Base-by-base conservation (phyloP, 2,113 vertebrate species). In the Tauraco erythrolophus region DNA sequence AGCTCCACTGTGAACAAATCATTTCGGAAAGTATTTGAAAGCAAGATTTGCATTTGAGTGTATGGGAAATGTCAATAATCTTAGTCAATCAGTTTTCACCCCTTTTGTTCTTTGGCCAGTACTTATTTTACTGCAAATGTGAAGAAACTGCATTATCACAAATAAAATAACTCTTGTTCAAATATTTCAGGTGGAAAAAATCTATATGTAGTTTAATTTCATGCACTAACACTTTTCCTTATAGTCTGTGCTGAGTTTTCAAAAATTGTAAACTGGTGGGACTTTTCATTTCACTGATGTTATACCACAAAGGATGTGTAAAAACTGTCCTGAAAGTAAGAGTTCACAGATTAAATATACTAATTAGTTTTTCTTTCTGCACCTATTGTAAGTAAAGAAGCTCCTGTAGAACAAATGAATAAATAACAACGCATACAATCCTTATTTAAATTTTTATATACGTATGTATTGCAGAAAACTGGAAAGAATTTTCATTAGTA, bases 131-230 rank as follows among this genome's bases (percentile, higher is more conserved):
- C 37, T 62, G 64, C 25, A 37, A 58, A 69, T 79, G 23, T 50
- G 45, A 79, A 72, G 54, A 74, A 77, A 65, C 21, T 58, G n/a
- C 28, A 16, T 75, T 74, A 58, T 37, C 65, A 79, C 82, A 81
- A 75, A 74, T 80, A 54, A 80, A 92, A 61, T 54, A 72, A 78
- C 31, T 71, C 43, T n/a, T 21, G 46, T 31, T 64, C 12, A 72
- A 62, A 21, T 87, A 91, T 75, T 92, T 95, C 84, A 91, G 90
- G 65, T 86, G 75, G 71, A 94, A 91, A 57, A 65, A 27, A 72
- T 95, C 51, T 82, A 28, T 60, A 33, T 61, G 57, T 68, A 82
- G 81, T 75, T 96, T 96, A 95, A 94, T 95, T 96, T 95, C 65
- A 92, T 75, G 80, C 86, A 66, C 89, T 81, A 64, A 82, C 89